phyloP scores from a whole-genome alignment of 2,888 invertebrate genomes.

The Netelia inedita region DNA sequence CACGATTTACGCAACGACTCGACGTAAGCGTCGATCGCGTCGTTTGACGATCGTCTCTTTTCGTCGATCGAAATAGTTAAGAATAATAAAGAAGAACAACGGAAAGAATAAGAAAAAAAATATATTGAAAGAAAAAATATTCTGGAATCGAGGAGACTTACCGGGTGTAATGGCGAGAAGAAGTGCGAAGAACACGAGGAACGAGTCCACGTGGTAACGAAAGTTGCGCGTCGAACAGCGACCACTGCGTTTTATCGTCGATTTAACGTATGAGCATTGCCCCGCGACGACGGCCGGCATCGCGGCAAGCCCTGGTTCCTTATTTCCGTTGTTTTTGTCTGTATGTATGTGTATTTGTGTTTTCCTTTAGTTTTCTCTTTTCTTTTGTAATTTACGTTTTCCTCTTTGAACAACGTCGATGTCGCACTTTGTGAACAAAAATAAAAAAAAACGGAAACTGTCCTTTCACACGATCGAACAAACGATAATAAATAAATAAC shows the following conservation, averaged over 20 bases:
- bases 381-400: background rate
- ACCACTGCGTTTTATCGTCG: conserved; percentile 57
- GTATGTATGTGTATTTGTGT: background rate
- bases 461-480: background rate
- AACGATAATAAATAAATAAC: conserved; percentile 19
- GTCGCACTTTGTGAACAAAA: conserved; percentile 20
- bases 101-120: background rate
- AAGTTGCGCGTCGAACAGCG: conserved; percentile 65
- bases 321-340: conserved; percentile 22
- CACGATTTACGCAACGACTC: background rate
- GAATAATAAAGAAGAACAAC: background rate
- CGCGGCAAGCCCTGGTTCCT: conserved; percentile 64
- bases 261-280: conserved; percentile 69
- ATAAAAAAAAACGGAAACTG: conserved; percentile 1
- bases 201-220: conserved; percentile 75
- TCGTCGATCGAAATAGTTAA: background rate
- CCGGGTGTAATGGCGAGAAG: conserved; percentile 72
- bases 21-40: background rate
- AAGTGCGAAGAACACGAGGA: conserved; percentile 75
- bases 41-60: background rate
- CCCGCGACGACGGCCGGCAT: conserved; percentile 69
- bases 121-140: background rate
- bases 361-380: background rate
- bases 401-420: background rate
- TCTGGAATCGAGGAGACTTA: conserved; percentile 68